Evolutionary conservation across 2,113 vertebrate species (phyloP), one percentile per base, ranked within the genome.

Genomic region (Myxocyprinus asiaticus): DNA sequence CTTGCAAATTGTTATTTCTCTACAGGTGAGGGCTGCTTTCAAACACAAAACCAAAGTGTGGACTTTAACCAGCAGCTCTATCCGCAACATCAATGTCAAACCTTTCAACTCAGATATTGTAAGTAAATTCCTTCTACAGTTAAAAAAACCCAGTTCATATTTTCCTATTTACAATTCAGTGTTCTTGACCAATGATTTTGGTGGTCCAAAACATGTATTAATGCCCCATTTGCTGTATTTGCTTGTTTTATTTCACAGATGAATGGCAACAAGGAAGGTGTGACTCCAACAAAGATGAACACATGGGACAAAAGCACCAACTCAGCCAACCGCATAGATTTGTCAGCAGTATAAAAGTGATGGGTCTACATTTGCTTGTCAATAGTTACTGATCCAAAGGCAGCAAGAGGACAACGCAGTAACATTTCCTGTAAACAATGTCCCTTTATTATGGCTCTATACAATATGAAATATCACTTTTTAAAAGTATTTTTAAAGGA

Each of bases 1-100:
- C n/a, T n/a, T n/a, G n/a, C n/a, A n/a, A 33, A 33, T 33, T 33
- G 22, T 33, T 79, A 17, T 4, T 11, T 55, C 9, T 66, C 50
- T 63, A 10, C 72, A 99, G 98, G 96, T 99, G 64, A 93, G 98
- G 91, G 96, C 98, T 4, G 98, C 98, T 87, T 98, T 99, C 85
- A 97, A 98, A 88, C 97, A 99, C 89, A 99, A 99, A 92, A 97
- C 97, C 84, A 99, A 98, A 82, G 95, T 99, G 84, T 99, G 98
- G 98, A 96, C 96, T 44, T 94, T 99, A 4, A 96, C 94, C 55
- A 97, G 97, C 68, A 98, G 95, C 81, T 97, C 96, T 0, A 87
- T 94, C 78, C 95, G 97, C 68, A 96, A 93, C 76, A 88, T 94
- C 90, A 94, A 94, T 3, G 92, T 91, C 82, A 98, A 97, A 82